Base-by-base conservation (phyloP, 2,113 vertebrate genomes). In the Siphamia tubifer region DNA sequence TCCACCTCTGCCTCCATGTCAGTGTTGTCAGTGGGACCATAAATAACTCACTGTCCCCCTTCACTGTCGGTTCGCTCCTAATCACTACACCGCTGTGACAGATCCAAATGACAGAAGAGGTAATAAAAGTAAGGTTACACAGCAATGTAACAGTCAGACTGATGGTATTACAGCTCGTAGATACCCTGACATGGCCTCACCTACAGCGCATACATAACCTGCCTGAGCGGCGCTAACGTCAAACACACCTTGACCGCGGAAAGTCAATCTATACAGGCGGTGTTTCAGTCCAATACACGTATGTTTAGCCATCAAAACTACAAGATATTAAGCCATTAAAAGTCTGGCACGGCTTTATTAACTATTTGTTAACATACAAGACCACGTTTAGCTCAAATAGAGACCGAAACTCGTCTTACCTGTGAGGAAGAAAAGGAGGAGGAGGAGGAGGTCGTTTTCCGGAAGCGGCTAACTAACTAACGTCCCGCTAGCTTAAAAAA, bases 321-420 rank as follows among this genome's bases (percentile, higher is more conserved):
- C 6, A 2, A 2, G 1, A n/a, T 1, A 2, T 1, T 12, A 20
- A 3, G 1, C 1, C 0, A 1, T 0, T 8, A 4, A 31, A 13
- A 17, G 21, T 3, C 2, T 11, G 0, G 42, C 7, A 2, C 16
- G 3, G 19, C 15, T 28, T 6, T 4, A 6, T 0, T 1, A 9
- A 0, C 0, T n/a, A 36, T 32, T 11, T 35, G 28, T 15, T 40
- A 2, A 16, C 4, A 2, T 9, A 34, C 0, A 20, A 1, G n/a
- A 19, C 4, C 0, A 3, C 0, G 40, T 53, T 47, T 24, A 2
- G n/a, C 15, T n/a, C 8, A 6, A 60, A n/a, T 16, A 23, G 23
- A 80, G 51, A 87, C 39, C 79, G 90, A 90, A 90, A 92, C 87
- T 85, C 78, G 79, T 35, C 89, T 92, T 92, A 93, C 90, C 92